Evolutionary conservation across 1,140 invertebrate genomes (phyloP), one percentile per base, ranked within the genome.

Genomic region (Pogonus chalceus): DNA sequence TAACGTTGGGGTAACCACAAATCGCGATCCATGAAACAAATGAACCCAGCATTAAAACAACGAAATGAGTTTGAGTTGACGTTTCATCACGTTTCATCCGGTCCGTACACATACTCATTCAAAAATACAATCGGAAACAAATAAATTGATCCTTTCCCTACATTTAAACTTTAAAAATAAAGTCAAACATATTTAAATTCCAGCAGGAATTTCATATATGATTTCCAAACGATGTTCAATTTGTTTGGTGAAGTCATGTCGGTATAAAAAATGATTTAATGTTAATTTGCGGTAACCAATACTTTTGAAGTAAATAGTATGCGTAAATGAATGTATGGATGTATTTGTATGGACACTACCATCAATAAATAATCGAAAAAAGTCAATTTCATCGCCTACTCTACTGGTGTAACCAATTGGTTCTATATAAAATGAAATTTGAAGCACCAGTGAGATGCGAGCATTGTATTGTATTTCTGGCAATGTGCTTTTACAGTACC

Each of bases 361-460:
- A 43, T 43, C 37, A 43, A 43, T 43, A 18, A 43, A 43, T 12
- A 43, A 43, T 12, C 37, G 37, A 43, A 43, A 43, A 43, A 43
- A 43, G 37, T 43, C 37, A 43, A 43, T 43, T 43, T 43, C 37
- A 43, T 43, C 37, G 37, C 37, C 37, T 43, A 43, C 37, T 7
- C 37, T 3, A 18, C 3, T 18, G 18, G 18, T 18, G 37, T 16
- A 43, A 43, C 37, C 37, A 43, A 43, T 43, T 43, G 37, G 37
- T 43, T 9, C 37, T 43, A 18, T 43, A 43, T 43, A 43, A 43
- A 43, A 43, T 43, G 18, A 43, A 43, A 43, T 43, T 43, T 43
- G 37, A 43, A 43, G 37, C 37, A 16, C 14, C 26, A 14, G 14
- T 14, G 26, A 31, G 26, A 7, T 31, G 26, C 4, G 26, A n/a